Conservation (phyloP, 2,113 vertebrate genomes). For the Burhinus oedicnemus region DNA sequence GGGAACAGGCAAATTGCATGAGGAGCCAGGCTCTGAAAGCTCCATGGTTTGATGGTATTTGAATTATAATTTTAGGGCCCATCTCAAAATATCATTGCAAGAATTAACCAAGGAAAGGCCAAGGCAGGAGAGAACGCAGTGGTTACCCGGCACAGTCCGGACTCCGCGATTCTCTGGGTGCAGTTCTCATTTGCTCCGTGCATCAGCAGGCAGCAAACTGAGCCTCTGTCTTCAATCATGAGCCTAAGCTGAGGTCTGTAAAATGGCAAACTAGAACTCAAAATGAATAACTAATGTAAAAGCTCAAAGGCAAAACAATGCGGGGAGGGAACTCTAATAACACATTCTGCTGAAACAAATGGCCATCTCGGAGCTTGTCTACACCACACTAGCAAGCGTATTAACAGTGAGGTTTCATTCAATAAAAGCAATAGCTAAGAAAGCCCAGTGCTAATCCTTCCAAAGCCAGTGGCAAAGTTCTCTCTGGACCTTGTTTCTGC, state of each 20-base stretch:
- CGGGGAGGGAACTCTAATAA: not conserved
- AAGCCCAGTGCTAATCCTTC: constrained; percentile 1
- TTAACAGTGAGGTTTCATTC: not conserved
- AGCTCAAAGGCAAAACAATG: constrained; percentile 53
- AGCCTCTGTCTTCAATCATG: constrained; percentile 57
- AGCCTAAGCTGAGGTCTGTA: constrained; percentile 27
- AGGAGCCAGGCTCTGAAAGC: not conserved
- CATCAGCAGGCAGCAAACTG: constrained; percentile 34
- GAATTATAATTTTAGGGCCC: not conserved
- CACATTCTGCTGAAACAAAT: constrained; percentile 37
- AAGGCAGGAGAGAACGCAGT: not conserved
- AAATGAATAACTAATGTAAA: constrained; percentile 48
- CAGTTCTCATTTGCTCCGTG: constrained; percentile 2
- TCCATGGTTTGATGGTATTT: not conserved
- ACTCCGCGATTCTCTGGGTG: not conserved
- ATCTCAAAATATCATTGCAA: constrained; percentile 1
- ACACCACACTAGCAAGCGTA: not conserved
- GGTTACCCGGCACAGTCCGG: not conserved
- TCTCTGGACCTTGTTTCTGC: not conserved
- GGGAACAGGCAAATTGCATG: not conserved
- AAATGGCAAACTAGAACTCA: constrained; percentile 52
- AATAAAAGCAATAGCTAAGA: constrained; percentile 2
- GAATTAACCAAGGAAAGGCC: constrained; percentile 31
- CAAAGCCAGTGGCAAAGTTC: not conserved
- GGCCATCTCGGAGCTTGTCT: constrained; percentile 17